A percentile compares a stretch with the other conserved stretches of the same genome.
Evolutionary conservation across 2,888 invertebrate species (phyloP).

Genomic region (Yponomeuta cagnagella): DNA sequence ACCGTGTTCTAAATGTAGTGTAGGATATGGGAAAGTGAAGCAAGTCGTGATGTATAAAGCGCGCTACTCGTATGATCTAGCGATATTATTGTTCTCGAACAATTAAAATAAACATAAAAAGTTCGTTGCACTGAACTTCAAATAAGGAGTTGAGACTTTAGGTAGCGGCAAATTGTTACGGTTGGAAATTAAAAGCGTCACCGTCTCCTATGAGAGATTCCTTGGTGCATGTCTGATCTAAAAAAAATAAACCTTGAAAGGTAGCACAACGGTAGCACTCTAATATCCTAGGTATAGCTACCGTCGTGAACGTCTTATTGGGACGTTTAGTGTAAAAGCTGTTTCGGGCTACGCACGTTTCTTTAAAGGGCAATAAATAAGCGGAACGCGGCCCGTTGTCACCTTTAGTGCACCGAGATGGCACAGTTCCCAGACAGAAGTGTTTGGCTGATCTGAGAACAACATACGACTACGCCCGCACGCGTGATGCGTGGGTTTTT

Average conservation of each 20-base stretch:
- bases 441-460: conserved; percentile 32
- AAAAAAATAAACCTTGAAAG: background rate
- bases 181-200: background rate
- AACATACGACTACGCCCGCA: conserved; percentile 12
- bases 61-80: background rate
- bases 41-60: background rate
- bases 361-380: conserved; percentile 38
- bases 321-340: background rate
- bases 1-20: background rate
- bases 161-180: background rate
- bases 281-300: background rate
- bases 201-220: background rate
- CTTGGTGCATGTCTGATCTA: background rate
- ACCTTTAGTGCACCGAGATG: conserved; percentile 54
- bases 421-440: conserved; percentile 57
- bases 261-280: background rate
- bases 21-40: background rate
- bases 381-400: conserved; percentile 47
- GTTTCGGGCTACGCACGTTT: conserved; percentile 4
- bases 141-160: background rate
- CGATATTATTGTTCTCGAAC: background rate
- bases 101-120: background rate
- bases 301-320: background rate
- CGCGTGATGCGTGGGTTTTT: conserved; percentile 1
- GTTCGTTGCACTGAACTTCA: background rate